Conservation (phyloP, 2,888 invertebrate genomes). For the Ditula angustiorana region DNA sequence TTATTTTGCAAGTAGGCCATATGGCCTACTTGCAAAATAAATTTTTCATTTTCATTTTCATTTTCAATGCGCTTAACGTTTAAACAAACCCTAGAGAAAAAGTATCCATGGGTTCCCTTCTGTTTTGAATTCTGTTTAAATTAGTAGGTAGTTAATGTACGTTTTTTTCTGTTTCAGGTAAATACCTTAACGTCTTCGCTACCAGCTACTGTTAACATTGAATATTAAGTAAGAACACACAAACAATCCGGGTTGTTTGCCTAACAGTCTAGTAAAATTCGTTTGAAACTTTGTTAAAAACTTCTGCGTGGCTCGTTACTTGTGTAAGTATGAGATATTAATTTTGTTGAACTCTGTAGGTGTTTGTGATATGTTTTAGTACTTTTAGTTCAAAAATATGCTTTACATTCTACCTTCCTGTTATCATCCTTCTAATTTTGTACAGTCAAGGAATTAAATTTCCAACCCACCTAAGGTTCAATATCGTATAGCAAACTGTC, state of each 20-base stretch:
- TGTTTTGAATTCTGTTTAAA: neutral
- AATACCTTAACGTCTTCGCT: slow-evolving; percentile 14
- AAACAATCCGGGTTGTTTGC: slow-evolving; percentile 8
- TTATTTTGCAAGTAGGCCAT: too few species aligned
- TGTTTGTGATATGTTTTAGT: neutral
- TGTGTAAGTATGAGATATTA: neutral
- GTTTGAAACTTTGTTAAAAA: neutral
- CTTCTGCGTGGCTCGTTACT: neutral
- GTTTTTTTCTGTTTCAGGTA: slow-evolving; percentile 32
- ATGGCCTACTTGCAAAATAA: too few species aligned
- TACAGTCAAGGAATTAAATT: too few species aligned
- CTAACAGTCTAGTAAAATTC: neutral
- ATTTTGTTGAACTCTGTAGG: neutral
- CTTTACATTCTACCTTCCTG: too few species aligned
- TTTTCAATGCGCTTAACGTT: too few species aligned
- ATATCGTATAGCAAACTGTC: too few species aligned
- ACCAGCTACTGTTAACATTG: slow-evolving; percentile 10
- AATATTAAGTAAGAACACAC: slow-evolving; percentile 5
- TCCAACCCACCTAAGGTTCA: too few species aligned
- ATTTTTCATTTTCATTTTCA: too few species aligned
- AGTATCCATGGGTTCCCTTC: neutral
- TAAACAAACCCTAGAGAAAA: neutral
- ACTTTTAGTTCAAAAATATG: too few species aligned
- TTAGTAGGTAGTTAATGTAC: neutral
- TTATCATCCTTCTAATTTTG: too few species aligned